Evolutionary conservation across 2,797 vertebrate species (phyloP).

Genomic region (Propithecus deckenii): DNA sequence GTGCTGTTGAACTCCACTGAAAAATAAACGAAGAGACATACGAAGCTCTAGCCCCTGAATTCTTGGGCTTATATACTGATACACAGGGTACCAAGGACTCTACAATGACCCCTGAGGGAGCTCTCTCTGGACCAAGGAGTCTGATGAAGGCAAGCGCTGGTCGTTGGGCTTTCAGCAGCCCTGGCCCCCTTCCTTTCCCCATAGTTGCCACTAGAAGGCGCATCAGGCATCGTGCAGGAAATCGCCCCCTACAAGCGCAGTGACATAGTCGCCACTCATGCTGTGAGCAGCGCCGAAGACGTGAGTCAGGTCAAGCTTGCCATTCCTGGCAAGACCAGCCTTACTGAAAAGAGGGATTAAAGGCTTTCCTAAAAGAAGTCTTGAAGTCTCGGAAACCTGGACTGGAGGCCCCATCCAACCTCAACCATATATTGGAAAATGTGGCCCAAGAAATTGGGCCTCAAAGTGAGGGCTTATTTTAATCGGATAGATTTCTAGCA

Average conservation of each 20-base stretch:
- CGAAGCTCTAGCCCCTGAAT: not conserved
- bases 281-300: not conserved
- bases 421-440: not conserved
- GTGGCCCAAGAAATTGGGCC: not conserved
- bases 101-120: not conserved
- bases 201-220: not conserved
- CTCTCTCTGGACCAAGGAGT: not conserved
- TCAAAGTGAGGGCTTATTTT: not conserved
- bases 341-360: not conserved
- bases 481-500: not conserved
- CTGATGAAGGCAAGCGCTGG: not conserved
- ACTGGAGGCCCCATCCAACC: not conserved
- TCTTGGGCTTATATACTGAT: not conserved
- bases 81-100: not conserved
- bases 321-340: not conserved
- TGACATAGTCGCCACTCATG: not conserved
- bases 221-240: not conserved
- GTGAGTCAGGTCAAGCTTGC: not conserved
- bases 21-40: not conserved
- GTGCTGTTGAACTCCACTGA: not conserved
- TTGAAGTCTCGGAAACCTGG: not conserved
- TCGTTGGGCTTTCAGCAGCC: too few species aligned
- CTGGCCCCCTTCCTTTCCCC: not conserved
- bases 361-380: not conserved
- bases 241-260: accelerated